Evolutionary conservation across 37 sponge, comb jelly and placozoan species (phyloP), one percentile per base, ranked within the genome.

Genomic region (Oopsacas minuta): DNA sequence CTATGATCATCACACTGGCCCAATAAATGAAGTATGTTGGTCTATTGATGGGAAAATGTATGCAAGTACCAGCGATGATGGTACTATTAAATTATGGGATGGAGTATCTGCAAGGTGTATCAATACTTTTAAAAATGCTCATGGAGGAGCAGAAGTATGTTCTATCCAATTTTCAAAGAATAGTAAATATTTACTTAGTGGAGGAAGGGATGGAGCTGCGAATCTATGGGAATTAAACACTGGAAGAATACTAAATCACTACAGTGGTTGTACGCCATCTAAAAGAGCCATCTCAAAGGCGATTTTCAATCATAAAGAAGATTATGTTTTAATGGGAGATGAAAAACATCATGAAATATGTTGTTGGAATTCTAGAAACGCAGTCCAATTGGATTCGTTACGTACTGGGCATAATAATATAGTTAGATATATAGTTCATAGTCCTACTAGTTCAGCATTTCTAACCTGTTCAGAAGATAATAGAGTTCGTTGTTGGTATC

Each of bases 51-150:
- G 89, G 8, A 86, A 91, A 23, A 83, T 97, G 87, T 97, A 97
- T 84, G 89, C 87, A 0, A 87, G 90, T 23, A 52, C 88, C n/a
- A 93, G 95, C 38, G 88, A 88, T 30, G 99, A 97, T 88, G 99
- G 99, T 0, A 52, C 89, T 25, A 87, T 97, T 30, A 97, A 92
- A 82, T 87, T 95, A 22, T 97, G 99, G 99, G 99, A 97, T 88
- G 95, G 95, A 36, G 91, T 97, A 52, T 94, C 95, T 82, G 91
- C 91, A 82, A 83, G 99, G 20, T 97, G 99, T 81, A 86, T 93
- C 32, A 89, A 88, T 39, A 91, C 91, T 0, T 97, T 91, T 37
- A 83, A 86, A 17, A 84, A 86, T 17, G 93, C 99, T 39, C 99
- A 97, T 87, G 88, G 84, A 23, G 88, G 89, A 84, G 89, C 89